Conservation (phyloP, 2,797 vertebrate species). For the Lemur catta region DNA sequence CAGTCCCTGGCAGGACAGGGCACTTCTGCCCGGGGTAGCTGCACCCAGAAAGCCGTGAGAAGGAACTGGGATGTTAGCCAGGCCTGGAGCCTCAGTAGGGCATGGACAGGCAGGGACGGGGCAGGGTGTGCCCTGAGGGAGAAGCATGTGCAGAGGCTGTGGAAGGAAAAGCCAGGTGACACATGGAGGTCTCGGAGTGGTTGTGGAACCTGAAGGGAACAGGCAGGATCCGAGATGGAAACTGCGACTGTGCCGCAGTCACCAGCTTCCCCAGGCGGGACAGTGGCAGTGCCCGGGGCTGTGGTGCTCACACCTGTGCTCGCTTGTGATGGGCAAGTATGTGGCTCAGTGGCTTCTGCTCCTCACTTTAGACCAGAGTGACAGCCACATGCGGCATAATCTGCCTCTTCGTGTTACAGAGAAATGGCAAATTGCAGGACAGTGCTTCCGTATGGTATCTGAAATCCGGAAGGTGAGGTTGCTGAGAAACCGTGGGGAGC, state of each 20-base stretch:
- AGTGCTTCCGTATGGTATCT: background rate
- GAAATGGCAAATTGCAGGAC: background rate
- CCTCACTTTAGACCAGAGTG: background rate
- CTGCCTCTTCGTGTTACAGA: background rate
- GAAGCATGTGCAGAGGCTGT: accelerated
- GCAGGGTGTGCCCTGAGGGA: background rate
- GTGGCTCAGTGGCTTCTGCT: background rate
- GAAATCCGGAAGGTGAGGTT: background rate
- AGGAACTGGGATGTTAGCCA: background rate
- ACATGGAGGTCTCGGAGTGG: background rate
- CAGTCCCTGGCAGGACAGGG: accelerated
- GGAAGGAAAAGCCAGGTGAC: background rate
- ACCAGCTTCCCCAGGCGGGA: background rate
- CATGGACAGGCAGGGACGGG: no score
- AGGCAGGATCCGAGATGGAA: background rate
- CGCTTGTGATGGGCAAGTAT: background rate
- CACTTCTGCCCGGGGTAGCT: background rate
- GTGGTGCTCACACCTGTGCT: background rate
- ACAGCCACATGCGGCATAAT: no score
- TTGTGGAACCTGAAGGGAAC: background rate
- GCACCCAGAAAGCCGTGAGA: background rate
- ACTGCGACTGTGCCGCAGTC: background rate
- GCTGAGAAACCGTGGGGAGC: background rate
- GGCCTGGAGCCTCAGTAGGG: background rate
- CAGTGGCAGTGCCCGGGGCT: background rate